Percentiles rank a stretch among this genome's conserved stretches.
phyloP scores from a whole-genome alignment of 1,140 invertebrate species.

The Pissodes strobi region DNA sequence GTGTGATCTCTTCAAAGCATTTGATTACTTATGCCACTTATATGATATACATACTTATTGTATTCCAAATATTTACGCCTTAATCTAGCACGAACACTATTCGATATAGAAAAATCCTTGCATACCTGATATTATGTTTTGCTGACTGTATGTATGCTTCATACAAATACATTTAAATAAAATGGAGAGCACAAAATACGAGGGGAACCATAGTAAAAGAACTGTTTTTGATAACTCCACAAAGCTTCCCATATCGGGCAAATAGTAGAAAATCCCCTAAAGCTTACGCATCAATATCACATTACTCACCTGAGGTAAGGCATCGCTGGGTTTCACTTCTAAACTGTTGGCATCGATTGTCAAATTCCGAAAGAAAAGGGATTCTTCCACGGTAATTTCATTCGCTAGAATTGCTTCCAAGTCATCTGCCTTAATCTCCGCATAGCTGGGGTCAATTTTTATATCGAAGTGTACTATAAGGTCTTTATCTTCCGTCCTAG shows the following conservation, averaged over 20 bases:
- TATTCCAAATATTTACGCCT: too few species aligned
- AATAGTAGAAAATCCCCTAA: not conserved
- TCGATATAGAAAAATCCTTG: too few species aligned
- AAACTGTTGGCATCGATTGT: constrained; percentile 70
- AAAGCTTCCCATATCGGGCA: not conserved
- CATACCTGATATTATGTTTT: too few species aligned
- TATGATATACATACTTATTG: too few species aligned
- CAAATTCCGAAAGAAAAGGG: constrained; percentile 65
- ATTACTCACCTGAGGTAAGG: constrained; percentile 57
- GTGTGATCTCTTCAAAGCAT: too few species aligned
- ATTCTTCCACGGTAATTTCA: constrained; percentile 60
- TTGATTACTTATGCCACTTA: too few species aligned
- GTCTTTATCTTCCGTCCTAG: constrained; percentile 67
- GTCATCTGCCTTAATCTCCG: constrained; percentile 60
- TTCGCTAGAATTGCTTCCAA: constrained; percentile 58
- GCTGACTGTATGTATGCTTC: too few species aligned
- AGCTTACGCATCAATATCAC: too few species aligned
- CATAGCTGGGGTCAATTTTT: constrained; percentile 67
- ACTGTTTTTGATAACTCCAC: not conserved
- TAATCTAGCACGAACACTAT: too few species aligned
- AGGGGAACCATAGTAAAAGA: too few species aligned
- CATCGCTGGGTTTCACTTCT: constrained; percentile 66
- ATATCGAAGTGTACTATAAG: constrained; percentile 75
- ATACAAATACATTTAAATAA: too few species aligned
- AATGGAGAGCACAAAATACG: too few species aligned